phyloP scores from a whole-genome alignment of 2,797 vertebrate species.

The Gymnoscopelus microlampas region DNA sequence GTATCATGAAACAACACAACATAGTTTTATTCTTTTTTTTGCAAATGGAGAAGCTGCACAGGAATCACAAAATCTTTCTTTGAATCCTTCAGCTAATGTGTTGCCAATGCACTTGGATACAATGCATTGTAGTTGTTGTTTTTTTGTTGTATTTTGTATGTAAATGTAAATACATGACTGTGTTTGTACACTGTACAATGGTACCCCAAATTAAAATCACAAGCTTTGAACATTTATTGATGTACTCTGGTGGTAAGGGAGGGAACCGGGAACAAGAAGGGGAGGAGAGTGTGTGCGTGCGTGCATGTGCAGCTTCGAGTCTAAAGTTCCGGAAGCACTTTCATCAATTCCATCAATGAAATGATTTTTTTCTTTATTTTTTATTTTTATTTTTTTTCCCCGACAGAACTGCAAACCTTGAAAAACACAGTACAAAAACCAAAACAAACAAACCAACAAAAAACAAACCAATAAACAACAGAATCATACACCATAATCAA shows the following conservation, averaged over 20 bases:
- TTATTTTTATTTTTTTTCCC: constrained; percentile 20
- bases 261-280: not conserved
- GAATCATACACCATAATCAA: constrained; percentile 66
- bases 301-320: constrained; percentile 42
- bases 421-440: constrained; percentile 78
- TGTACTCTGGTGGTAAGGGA: constrained; percentile 52
- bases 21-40: constrained; percentile 52
- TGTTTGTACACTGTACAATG: constrained; percentile 65
- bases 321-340: constrained; percentile 79
- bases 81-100: constrained; percentile 63
- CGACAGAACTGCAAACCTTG: constrained; percentile 54
- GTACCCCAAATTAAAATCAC: constrained; percentile 64
- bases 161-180: constrained; percentile 76
- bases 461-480: constrained; percentile 59
- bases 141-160: constrained; percentile 52
- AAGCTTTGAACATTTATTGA: constrained; percentile 70
- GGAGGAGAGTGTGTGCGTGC: not conserved
- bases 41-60: constrained; percentile 80
- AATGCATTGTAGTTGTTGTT: constrained; percentile 64
- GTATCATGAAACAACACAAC: constrained; percentile 75
- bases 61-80: constrained; percentile 56
- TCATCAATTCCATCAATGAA: constrained; percentile 63
- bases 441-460: constrained; percentile 61
- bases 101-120: constrained; percentile 79
- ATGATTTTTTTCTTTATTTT: constrained; percentile 46